phyloP scores from a whole-genome alignment of 2,797 vertebrate genomes.

The Enteromius fasciolatus region DNA sequence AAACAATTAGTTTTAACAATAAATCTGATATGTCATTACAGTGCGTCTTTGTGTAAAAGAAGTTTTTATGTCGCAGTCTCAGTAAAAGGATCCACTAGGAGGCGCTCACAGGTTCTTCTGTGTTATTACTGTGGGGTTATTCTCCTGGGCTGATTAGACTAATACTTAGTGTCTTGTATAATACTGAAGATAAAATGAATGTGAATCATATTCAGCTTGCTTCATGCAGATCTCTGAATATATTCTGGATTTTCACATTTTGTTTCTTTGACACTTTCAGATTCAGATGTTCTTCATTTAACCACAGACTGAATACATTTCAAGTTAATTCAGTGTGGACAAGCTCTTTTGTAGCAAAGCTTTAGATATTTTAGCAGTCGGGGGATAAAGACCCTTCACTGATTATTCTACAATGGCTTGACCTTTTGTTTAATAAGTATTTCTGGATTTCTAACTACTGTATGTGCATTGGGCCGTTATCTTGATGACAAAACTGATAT shows the following conservation, averaged over 20 bases:
- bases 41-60: not conserved
- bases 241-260: not conserved
- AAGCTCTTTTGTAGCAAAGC: not conserved
- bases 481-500: not conserved
- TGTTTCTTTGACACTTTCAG: not conserved
- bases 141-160: no score
- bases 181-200: not conserved
- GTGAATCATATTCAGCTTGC: not conserved
- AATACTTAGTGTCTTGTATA: not conserved
- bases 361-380: not conserved
- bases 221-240: not conserved
- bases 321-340: not conserved
- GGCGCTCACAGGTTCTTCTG: not conserved
- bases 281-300: not conserved
- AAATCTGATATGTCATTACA: not conserved
- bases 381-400: not conserved
- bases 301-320: not conserved
- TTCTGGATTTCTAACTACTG: not conserved
- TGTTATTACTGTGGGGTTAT: not conserved
- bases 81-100: not conserved
- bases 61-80: not conserved
- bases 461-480: not conserved
- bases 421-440: not conserved
- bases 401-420: not conserved
- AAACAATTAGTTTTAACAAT: not conserved